A percentile compares a stretch with the other conserved stretches of the same genome.
Evolutionary conservation across 2,888 invertebrate genomes (phyloP).

Genomic region (Epinotia demarniana): DNA sequence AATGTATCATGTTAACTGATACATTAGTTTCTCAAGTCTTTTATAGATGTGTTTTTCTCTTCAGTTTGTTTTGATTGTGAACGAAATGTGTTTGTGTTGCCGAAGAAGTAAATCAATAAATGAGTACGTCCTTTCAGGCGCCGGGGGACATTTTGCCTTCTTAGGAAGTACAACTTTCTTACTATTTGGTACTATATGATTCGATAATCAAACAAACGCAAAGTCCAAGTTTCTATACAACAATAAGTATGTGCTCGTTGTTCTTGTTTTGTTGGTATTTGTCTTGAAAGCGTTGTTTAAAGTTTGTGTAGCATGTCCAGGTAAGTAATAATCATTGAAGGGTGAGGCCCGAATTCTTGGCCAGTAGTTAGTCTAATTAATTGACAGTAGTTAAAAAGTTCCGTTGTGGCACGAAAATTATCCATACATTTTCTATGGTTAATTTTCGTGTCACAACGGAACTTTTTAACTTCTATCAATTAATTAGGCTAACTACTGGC

Average conservation of each 20-base stretch:
- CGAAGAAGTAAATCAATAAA: slow-evolving; percentile 46
- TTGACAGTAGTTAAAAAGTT: no score
- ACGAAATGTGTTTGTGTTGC: slow-evolving; percentile 53
- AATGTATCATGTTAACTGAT: neutral
- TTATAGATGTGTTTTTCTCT: slow-evolving; percentile 39
- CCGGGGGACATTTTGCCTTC: slow-evolving; percentile 50
- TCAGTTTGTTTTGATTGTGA: slow-evolving; percentile 50
- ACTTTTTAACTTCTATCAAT: no score
- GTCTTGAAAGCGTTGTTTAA: slow-evolving; percentile 27
- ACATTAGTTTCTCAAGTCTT: neutral
- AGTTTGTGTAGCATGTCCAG: slow-evolving; percentile 1
- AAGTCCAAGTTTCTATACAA: slow-evolving; percentile 57
- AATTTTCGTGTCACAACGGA: no score
- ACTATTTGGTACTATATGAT: slow-evolving; percentile 50
- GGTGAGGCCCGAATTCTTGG: no score
- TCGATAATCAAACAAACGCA: slow-evolving; percentile 55
- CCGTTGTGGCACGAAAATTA: no score
- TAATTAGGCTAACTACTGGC: no score
- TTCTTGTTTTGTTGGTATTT: slow-evolving; percentile 27
- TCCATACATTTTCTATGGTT: no score
- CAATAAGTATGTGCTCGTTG: slow-evolving; percentile 45
- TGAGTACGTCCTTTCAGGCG: slow-evolving; percentile 45
- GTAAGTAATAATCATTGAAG: slow-evolving; percentile 25
- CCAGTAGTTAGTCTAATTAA: no score
- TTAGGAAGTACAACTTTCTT: slow-evolving; percentile 49